Base-by-base conservation (phyloP, 2,113 vertebrate species). In the Boulengeromyrus knoepffleri region DNA sequence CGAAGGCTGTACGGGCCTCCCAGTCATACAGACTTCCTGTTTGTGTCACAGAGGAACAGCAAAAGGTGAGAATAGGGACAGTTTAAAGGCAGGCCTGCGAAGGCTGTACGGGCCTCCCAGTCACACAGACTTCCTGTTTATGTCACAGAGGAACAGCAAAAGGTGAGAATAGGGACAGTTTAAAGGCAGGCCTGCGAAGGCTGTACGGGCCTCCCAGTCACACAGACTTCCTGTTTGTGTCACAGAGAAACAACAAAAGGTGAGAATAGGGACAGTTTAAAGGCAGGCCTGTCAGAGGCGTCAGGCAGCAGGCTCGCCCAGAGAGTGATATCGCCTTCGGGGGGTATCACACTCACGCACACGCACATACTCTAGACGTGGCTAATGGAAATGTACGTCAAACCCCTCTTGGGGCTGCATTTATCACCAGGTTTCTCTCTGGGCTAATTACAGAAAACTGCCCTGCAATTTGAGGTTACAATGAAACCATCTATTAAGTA, bases 401-500 rank as follows among this genome's bases (percentile, higher is more conserved):
- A 31, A 15, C 21, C 94, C 94, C 92, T 10, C 62, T 87, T 24
- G 74, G 49, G 92, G 94, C 31, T 39, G 13, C 66, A 13, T 39
- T 39, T 77, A 92, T 96, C 95, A 95, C 94, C 94, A 93, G 93
- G 93, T 94, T 94, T 95, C 95, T 96, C 96, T 91, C 94, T 9
- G 96, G 96, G 95, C 95, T 96, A 96, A 96, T 96, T 96, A 96
- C 95, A 95, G 95, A 96, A 95, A 96, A 95, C 95, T 96, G 94
- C 92, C 47, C 92, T 94, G 95, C 94, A 94, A 95, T 95, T 95
- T 95, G 95, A 96, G 95, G 95, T 93, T 53, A 91, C 90, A 89
- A 88, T 90, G 87, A 90, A 90, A 88, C 90, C 80, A 93, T 89
- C 62, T 74, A 9, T 70, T 42, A 17, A 53, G 49, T 49, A 52